phyloP scores from a whole-genome alignment of 2,797 vertebrate genomes.

The Galaxias olidus region DNA sequence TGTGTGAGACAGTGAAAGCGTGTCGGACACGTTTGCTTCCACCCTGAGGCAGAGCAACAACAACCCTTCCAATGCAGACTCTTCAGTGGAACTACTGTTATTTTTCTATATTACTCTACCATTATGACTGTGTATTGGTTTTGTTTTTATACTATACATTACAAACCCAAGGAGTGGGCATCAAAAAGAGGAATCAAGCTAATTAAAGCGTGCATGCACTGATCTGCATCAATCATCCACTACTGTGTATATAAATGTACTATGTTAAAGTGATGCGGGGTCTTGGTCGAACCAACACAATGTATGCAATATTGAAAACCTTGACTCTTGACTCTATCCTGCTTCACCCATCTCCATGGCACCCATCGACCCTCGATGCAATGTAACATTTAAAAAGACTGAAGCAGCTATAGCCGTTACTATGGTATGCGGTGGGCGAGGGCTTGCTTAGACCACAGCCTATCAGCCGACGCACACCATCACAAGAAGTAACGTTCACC shows the following conservation, averaged over 20 bases:
- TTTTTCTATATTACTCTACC: constrained; percentile 38
- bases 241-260: constrained; percentile 33
- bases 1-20: no score
- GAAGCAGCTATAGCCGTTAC: background rate
- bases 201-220: constrained; percentile 57
- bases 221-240: constrained; percentile 35
- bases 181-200: constrained; percentile 29
- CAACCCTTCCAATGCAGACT: background rate
- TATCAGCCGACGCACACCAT: background rate
- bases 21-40: constrained; percentile 20
- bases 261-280: constrained; percentile 13
- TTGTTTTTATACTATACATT: constrained; percentile 29
- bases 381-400: background rate
- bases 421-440: background rate
- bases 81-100: constrained; percentile 21
- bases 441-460: background rate
- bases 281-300: constrained; percentile 47
- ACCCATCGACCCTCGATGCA: constrained; percentile 8
- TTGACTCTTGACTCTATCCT: constrained; percentile 32
- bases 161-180: constrained; percentile 20
- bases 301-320: constrained; percentile 67
- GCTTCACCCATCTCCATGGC: constrained; percentile 14
- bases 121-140: background rate
- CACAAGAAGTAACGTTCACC: background rate
- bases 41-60: background rate